phyloP scores from a whole-genome alignment of 2,113 vertebrate species.

The Tetraodon nigroviridis region DNA sequence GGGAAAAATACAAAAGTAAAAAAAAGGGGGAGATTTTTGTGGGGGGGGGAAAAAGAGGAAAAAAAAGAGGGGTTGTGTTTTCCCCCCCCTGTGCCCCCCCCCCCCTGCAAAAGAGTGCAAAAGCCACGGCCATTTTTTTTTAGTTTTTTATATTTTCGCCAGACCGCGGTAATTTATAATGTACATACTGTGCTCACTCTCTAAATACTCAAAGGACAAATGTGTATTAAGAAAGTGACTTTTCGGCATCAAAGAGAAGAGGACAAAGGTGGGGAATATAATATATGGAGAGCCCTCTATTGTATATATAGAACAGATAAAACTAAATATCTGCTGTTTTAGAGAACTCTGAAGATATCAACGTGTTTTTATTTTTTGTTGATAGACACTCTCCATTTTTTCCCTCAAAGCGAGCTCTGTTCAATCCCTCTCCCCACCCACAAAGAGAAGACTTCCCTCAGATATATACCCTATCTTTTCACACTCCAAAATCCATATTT shows the following conservation, averaged over 20 bases:
- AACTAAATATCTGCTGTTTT: conserved; percentile 66
- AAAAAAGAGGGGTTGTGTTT: background rate
- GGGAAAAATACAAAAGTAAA: too few relatives aligned
- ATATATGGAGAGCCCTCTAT: conserved; percentile 76
- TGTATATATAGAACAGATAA: conserved; percentile 68
- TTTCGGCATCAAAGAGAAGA: conserved; percentile 10
- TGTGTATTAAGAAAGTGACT: conserved; percentile 40
- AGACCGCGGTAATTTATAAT: conserved; percentile 77
- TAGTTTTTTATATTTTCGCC: conserved; percentile 76
- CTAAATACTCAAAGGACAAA: conserved; percentile 63
- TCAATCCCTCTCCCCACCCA: background rate
- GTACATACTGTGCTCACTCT: conserved; percentile 76
- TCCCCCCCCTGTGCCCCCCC: background rate
- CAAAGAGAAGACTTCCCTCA: conserved; percentile 1
- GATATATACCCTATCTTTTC: conserved; percentile 2
- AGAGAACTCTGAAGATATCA: conserved; percentile 51
- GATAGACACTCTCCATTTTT: conserved; percentile 43
- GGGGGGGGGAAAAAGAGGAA: too few relatives aligned
- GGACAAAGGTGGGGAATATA: conserved; percentile 43
- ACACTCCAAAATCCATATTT: conserved; percentile 18
- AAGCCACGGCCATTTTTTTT: conserved; percentile 69
- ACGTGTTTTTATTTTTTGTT: conserved; percentile 59
- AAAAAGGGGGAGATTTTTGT: too few relatives aligned
- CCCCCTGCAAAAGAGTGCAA: conserved; percentile 38
- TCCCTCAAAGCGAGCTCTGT: conserved; percentile 26